Evolutionary conservation across 2,888 invertebrate genomes (phyloP).

Genomic region (Leucophora obtusa): DNA sequence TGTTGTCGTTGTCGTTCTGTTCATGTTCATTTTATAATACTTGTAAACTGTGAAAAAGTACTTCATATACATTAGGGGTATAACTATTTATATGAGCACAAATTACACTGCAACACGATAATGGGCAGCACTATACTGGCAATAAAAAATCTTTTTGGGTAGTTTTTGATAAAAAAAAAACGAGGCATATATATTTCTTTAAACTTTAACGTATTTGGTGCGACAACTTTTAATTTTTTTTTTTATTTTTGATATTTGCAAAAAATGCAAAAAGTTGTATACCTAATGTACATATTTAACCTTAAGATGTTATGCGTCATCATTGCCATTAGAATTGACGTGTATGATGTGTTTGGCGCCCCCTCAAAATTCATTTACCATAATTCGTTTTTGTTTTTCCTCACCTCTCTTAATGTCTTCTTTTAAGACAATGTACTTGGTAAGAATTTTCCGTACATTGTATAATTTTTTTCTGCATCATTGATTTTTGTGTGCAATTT

Average conservation of each 20-base stretch:
- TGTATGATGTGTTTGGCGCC: conserved; percentile 23
- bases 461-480: too few relatives aligned
- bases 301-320: conserved; percentile 50
- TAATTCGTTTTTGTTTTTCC: not conserved
- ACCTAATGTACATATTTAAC: conserved; percentile 4
- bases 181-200: too few relatives aligned
- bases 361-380: conserved; percentile 35
- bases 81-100: too few relatives aligned
- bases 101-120: too few relatives aligned
- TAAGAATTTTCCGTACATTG: not conserved
- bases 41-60: not conserved
- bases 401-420: not conserved
- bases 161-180: too few relatives aligned
- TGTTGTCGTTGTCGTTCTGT: conserved; percentile 12
- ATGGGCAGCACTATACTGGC: too few relatives aligned
- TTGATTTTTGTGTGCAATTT: not conserved
- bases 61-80: too few relatives aligned
- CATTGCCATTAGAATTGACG: conserved; percentile 34
- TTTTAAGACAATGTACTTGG: not conserved
- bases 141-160: too few relatives aligned
- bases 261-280: too few relatives aligned
- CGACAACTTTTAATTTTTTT: too few relatives aligned
- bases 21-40: conserved; percentile 6
- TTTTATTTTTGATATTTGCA: too few relatives aligned
- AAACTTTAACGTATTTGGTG: too few relatives aligned